phyloP scores from a whole-genome alignment of 2,888 invertebrate genomes.

The Erpobdella octoculata region DNA sequence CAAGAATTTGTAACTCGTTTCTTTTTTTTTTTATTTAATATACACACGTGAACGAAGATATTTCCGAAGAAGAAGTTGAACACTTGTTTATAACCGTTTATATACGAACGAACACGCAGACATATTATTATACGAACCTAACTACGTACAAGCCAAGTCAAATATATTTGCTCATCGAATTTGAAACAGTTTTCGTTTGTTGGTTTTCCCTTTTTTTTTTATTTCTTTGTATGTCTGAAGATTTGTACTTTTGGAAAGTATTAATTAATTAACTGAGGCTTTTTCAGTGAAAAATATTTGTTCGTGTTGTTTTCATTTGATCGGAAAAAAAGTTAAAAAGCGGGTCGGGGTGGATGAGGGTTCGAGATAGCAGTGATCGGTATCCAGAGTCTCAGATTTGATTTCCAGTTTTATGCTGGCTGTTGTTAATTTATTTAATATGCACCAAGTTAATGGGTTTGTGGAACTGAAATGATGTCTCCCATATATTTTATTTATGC shows the following conservation, averaged over 20 bases:
- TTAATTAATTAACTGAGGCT: slow-evolving; percentile 16
- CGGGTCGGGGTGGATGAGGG: neutral
- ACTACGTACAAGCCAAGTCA: slow-evolving; percentile 9
- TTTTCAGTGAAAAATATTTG: slow-evolving; percentile 9
- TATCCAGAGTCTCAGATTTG: no score
- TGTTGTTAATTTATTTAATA: no score
- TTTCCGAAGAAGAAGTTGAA: no score
- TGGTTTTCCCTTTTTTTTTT: slow-evolving; percentile 7
- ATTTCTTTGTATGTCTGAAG: slow-evolving; percentile 19
- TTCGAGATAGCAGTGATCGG: no score
- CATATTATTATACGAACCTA: no score
- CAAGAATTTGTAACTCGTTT: neutral
- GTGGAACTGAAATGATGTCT: no score
- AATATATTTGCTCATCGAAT: slow-evolving; percentile 10
- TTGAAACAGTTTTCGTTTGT: slow-evolving; percentile 8
- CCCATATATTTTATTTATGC: no score
- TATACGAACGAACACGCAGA: no score
- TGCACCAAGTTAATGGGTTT: no score
- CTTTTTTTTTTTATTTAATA: neutral
- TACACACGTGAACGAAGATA: neutral
- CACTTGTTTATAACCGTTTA: no score
- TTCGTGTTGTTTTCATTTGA: neutral
- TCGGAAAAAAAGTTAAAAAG: neutral
- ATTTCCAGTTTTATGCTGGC: no score
- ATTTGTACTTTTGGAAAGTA: slow-evolving; percentile 21